A percentile compares a stretch with the other conserved stretches of the same genome.
Evolutionary conservation across 2,797 vertebrate species (phyloP).

Genomic region (Tokudaia tokunoshimensis): DNA sequence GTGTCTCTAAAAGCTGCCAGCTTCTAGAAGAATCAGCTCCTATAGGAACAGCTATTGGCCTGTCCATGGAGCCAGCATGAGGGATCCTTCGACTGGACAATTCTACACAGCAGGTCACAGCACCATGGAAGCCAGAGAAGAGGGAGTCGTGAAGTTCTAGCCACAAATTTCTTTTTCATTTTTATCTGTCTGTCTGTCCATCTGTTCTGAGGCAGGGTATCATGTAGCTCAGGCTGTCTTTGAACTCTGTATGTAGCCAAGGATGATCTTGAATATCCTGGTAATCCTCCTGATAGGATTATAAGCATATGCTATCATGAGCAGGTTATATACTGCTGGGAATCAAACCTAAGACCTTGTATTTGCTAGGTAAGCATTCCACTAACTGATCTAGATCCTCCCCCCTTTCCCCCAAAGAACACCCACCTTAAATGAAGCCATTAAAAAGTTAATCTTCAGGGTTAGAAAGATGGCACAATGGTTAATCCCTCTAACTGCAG

Average conservation of each 20-base stretch:
- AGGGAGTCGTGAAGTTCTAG: neutral
- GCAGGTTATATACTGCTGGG: neutral
- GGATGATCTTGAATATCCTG: neutral
- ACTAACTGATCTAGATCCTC: neutral
- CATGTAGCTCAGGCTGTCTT: neutral
- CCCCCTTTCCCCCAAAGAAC: neutral
- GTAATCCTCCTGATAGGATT: neutral
- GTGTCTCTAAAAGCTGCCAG: slow-evolving; percentile 2
- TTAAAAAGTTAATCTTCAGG: neutral
- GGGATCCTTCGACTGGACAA: neutral
- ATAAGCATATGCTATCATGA: neutral
- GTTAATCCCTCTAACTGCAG: neutral
- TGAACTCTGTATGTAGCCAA: neutral
- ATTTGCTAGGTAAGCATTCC: neutral
- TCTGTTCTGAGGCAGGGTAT: neutral
- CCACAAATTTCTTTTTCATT: neutral
- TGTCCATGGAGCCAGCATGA: neutral
- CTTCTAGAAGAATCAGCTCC: neutral
- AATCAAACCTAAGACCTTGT: neutral
- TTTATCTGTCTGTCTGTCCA: neutral
- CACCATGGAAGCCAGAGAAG: neutral
- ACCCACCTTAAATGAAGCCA: neutral
- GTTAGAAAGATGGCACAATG: neutral
- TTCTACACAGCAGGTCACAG: neutral
- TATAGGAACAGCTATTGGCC: neutral